phyloP scores from a whole-genome alignment of 2,888 invertebrate species.

The Ormyrus labotus region DNA sequence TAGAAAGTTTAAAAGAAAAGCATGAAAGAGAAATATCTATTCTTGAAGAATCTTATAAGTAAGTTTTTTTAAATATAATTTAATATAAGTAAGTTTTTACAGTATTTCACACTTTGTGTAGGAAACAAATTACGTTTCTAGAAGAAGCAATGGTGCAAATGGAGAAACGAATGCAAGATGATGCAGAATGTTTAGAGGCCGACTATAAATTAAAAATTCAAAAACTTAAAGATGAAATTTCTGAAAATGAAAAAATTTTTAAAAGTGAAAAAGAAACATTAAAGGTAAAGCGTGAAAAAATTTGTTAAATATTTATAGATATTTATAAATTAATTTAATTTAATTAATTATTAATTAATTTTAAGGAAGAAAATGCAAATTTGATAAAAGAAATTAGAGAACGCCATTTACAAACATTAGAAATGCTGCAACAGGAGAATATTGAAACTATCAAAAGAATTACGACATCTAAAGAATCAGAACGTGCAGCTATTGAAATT shows the following conservation, averaged over 20 bases:
- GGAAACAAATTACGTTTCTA: constrained; percentile 67
- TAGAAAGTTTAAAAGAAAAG: constrained; percentile 67
- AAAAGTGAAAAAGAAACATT: constrained; percentile 66
- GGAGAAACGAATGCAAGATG: constrained; percentile 65
- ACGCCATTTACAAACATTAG: constrained; percentile 65
- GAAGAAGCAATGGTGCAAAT: constrained; percentile 65
- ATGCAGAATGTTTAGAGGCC: constrained; percentile 65
- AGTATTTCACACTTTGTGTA: constrained; percentile 53
- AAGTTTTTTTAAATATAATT: constrained; percentile 36
- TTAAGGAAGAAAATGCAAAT: constrained; percentile 63
- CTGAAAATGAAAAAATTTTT: constrained; percentile 62
- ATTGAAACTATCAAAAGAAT: constrained; percentile 68
- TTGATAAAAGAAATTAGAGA: constrained; percentile 65
- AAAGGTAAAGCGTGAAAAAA: constrained; percentile 61
- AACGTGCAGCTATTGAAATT: constrained; percentile 65
- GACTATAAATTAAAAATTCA: constrained; percentile 67
- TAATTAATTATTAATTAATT: not conserved
- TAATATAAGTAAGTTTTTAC: not conserved
- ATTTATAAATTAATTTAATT: constrained; percentile 11
- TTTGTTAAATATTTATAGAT: not conserved
- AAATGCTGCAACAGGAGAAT: constrained; percentile 68
- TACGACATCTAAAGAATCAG: constrained; percentile 68
- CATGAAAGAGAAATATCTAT: constrained; percentile 69
- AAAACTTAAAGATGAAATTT: constrained; percentile 65
- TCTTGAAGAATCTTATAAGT: constrained; percentile 70